Evolutionary conservation across 1,140 invertebrate genomes (phyloP), one percentile per base, ranked within the genome.

Genomic region (Papilio machaon): DNA sequence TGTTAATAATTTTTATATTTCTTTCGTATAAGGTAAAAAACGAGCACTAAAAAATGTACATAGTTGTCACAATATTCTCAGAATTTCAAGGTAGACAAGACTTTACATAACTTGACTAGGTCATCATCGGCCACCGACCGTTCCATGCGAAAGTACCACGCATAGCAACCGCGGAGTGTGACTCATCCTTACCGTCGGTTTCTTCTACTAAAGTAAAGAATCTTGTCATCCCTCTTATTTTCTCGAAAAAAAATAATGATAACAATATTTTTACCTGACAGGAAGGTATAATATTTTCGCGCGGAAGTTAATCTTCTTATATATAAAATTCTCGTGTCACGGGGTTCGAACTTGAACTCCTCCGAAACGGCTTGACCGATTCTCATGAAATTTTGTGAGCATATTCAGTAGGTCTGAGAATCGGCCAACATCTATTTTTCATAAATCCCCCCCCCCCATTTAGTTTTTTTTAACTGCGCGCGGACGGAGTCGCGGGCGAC

Each of bases 51-150:
- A 70, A 70, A 60, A 9, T 35, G 30, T 70, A 13, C 23, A 70
- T 30, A 3, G 13, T 9, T 70, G 1, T 70, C 3, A 70, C 30
- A 38, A 70, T 35, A 70, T 70, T 70, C 64, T 70, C 64, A 70
- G 30, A 35, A 38, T 70, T 70, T 38, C 64, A 70, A 70, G 64
- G 64, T 70, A 35, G 30, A 70, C 64, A 15, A 70, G 64, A 38
- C 30, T 15, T 70, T 35, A 70, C 64, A 11, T 35, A 70, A 70
- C 30, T 70, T 17, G 64, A 70, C 23, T 70, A 70, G 64, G 64
- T 70, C 64, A 70, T 35, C 64, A 4, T 35, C 64, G 64, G 11
- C 30, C 30, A 70, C 64, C 64, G 64, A 70, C 30, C 64, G 64
- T 8, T 15, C 23, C 30, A 30, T 10, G 64, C 64, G 30, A 70